Percentiles rank a stretch among this genome's conserved stretches.
These are phyloP conservation scores for Lasioglossum vierecki DNA, from an alignment of 2,888 invertebrate genomes.

Conservation along the genomic window DNA sequence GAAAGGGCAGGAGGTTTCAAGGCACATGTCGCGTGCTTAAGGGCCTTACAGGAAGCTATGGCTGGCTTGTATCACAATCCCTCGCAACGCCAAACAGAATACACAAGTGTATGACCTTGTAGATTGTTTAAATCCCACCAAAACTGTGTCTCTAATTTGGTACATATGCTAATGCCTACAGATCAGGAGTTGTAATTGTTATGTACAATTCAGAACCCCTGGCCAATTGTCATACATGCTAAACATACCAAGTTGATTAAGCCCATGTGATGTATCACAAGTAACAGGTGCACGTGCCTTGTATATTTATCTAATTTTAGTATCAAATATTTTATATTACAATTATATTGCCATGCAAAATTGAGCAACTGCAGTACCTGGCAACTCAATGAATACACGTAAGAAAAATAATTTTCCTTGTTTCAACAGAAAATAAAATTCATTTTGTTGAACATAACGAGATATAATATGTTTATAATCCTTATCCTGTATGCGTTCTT, in stretches of 20 bases:
- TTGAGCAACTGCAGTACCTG: conserved; percentile 42
- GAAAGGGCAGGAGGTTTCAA: conserved; percentile 96
- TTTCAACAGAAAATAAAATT: conserved; percentile 41
- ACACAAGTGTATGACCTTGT: conserved; percentile 49
- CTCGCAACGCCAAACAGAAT: conserved; percentile 73
- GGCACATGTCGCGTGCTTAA: conserved; percentile 92
- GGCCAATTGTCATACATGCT: background rate
- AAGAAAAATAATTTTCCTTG: conserved; percentile 13
- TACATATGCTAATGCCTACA: conserved; percentile 31
- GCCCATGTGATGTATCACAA: conserved; percentile 36
- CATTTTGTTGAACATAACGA: conserved; percentile 38
- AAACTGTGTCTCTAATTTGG: conserved; percentile 42
- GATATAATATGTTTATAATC: background rate
- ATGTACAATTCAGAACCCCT: background rate
- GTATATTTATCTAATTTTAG: conserved; percentile 51
- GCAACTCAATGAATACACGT: background rate
- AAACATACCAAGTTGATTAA: conserved; percentile 16
- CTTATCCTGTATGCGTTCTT: background rate
- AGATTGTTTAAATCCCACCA: conserved; percentile 34
- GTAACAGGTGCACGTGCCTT: conserved; percentile 52
- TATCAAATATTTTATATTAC: conserved; percentile 33
- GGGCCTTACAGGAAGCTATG: conserved; percentile 95
- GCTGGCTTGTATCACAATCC: conserved; percentile 88
- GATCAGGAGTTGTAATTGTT: conserved; percentile 8
- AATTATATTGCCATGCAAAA: conserved; percentile 16